phyloP scores from a whole-genome alignment of 2,113 vertebrate species.

The Scophthalmus maximus region DNA sequence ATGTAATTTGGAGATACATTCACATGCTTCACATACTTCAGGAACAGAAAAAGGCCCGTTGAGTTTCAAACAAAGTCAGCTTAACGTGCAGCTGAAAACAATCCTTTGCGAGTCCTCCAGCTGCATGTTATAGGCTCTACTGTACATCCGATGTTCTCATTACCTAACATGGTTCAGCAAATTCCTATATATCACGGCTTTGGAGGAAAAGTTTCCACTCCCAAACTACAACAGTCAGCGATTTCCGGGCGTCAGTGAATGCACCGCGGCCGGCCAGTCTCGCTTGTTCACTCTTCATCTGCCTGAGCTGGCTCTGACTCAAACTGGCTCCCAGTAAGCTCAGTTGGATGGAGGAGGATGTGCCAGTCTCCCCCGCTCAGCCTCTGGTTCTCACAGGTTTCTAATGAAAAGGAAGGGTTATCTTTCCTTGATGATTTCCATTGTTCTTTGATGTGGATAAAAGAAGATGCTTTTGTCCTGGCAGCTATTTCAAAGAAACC shows the following conservation, averaged over 20 bases:
- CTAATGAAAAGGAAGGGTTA: constrained; percentile 61
- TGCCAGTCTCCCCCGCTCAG: constrained; percentile 36
- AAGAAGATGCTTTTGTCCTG: constrained; percentile 58
- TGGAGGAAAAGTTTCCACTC: constrained; percentile 45
- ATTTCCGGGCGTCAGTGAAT: constrained; percentile 40
- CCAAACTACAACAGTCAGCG: constrained; percentile 50
- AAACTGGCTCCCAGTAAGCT: constrained; percentile 47
- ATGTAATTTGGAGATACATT: not conserved
- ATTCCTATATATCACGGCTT: constrained; percentile 49
- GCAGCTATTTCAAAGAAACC: constrained; percentile 56
- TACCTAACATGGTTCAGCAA: constrained; percentile 56
- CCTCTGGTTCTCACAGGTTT: constrained; percentile 67
- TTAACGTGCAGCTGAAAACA: not conserved
- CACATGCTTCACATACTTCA: constrained; percentile 4
- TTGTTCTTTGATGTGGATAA: constrained; percentile 67
- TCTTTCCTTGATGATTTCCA: constrained; percentile 26
- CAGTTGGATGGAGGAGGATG: constrained; percentile 49
- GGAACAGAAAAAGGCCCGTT: constrained; percentile 3
- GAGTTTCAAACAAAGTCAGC: too few species aligned
- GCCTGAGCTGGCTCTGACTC: constrained; percentile 31
- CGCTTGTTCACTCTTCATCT: constrained; percentile 42
- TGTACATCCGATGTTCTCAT: constrained; percentile 11
- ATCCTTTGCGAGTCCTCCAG: constrained; percentile 14
- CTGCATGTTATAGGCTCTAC: constrained; percentile 13
- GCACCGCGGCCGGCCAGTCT: constrained; percentile 42